Evolutionary conservation across 1,140 invertebrate species (phyloP).

Genomic region (Drosophila punjabiensis): DNA sequence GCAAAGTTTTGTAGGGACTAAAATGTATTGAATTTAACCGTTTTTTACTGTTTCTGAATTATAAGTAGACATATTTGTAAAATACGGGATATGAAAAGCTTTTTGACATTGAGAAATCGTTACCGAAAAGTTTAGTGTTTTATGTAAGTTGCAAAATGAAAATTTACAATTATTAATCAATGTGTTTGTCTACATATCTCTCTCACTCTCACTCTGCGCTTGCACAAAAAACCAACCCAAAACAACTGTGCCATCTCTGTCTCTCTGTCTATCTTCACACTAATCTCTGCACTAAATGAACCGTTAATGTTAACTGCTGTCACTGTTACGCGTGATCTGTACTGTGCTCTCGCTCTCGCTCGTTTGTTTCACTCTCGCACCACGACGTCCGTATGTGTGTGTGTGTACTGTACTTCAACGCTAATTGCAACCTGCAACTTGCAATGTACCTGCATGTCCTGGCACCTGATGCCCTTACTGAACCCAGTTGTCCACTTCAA

Average conservation of each 20-base stretch:
- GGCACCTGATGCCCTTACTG: conserved; percentile 64
- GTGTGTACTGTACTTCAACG: conserved; percentile 20
- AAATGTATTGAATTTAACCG: neutral
- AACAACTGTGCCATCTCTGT: conserved; percentile 54
- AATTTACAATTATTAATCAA: conserved; percentile 42
- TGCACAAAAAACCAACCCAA: conserved; percentile 66
- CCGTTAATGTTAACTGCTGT: conserved; percentile 48
- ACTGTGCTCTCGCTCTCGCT: conserved; percentile 34
- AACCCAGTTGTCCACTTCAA: conserved; percentile 87
- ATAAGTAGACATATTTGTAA: neutral
- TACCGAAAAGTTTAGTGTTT: neutral
- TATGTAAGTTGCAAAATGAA: conserved; percentile 20
- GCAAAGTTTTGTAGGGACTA: neutral
- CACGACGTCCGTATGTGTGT: conserved; percentile 22
- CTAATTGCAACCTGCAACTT: conserved; percentile 43
- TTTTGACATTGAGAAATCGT: conserved; percentile 18
- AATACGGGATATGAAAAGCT: neutral
- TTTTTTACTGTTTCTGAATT: neutral
- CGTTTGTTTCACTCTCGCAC: conserved; percentile 34
- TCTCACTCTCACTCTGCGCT: conserved; percentile 52
- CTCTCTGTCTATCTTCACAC: conserved; percentile 43
- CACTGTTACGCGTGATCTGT: conserved; percentile 41
- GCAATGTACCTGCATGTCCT: conserved; percentile 48
- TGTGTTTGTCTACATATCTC: conserved; percentile 54
- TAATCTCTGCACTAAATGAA: conserved; percentile 50